Percentiles rank a stretch among this genome's conserved stretches.
Conservation (phyloP, 2,797 vertebrate genomes). For the Eulemur rubriventer region DNA sequence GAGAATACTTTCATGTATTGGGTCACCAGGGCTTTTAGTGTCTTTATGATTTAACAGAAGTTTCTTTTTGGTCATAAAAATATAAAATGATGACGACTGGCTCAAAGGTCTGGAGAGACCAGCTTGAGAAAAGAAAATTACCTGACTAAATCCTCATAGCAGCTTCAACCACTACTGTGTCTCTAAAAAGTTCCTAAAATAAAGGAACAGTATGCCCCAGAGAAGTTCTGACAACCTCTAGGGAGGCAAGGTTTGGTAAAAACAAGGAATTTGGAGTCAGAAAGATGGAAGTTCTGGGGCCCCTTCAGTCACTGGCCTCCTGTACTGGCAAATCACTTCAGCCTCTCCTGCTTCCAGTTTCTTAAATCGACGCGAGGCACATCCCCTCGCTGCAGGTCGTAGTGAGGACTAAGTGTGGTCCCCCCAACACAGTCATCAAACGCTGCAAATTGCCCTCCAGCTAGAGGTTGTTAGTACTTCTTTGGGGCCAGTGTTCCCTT, state of each 20-base stretch:
- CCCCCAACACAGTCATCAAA: not conserved
- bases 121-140: not conserved
- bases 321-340: no score
- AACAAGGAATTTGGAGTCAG: not conserved
- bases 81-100: not conserved
- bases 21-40: not conserved
- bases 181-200: not conserved
- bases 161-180: not conserved
- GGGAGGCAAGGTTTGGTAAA: not conserved
- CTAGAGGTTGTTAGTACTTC: not conserved
- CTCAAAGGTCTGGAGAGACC: not conserved
- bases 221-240: not conserved
- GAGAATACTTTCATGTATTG: not conserved
- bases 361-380: not conserved
- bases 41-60: not conserved
- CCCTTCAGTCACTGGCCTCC: not conserved
- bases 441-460: not conserved
- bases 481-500: not conserved
- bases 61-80: slow-evolving; percentile 28
- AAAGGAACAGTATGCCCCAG: not conserved
- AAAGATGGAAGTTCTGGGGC: not conserved
- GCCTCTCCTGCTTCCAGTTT: not conserved
- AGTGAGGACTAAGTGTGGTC: not conserved
- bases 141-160: not conserved
- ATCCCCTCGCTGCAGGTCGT: not conserved